Conservation (phyloP, 2,888 invertebrate species). For the Oscheius myriophilus region DNA sequence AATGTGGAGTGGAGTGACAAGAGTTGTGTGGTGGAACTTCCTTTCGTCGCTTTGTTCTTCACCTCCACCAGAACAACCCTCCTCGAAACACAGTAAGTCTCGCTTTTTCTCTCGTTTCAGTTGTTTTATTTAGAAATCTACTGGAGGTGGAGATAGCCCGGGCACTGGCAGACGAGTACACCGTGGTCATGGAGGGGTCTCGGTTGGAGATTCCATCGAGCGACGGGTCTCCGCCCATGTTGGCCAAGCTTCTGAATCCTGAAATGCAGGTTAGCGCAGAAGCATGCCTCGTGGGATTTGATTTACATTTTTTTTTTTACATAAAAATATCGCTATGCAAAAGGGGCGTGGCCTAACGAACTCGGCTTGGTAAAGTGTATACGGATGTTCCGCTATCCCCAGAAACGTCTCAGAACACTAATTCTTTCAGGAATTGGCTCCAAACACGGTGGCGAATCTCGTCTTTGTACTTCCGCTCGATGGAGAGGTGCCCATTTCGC, state of each 20-base stretch:
- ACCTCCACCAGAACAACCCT: slow-evolving; percentile 54
- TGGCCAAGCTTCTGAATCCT: slow-evolving; percentile 29
- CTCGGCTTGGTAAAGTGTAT: too few relatives aligned
- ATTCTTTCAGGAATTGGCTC: slow-evolving; percentile 25
- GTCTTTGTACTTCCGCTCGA: slow-evolving; percentile 29
- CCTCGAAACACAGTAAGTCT: slow-evolving; percentile 48
- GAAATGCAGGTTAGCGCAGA: slow-evolving; percentile 25
- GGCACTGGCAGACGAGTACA: slow-evolving; percentile 42
- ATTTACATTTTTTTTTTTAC: slow-evolving; percentile 17
- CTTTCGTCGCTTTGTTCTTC: slow-evolving; percentile 55
- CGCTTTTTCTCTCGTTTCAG: too few relatives aligned
- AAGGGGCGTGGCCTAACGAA: too few relatives aligned
- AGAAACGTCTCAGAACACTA: too few relatives aligned
- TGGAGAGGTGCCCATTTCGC: slow-evolving; percentile 24
- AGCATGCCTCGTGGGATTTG: neutral
- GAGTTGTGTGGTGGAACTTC: slow-evolving; percentile 45
- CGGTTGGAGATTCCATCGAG: slow-evolving; percentile 12
- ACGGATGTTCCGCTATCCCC: too few relatives aligned
- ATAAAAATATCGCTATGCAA: too few relatives aligned
- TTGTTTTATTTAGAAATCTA: slow-evolving; percentile 47
- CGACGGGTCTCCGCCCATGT: neutral
- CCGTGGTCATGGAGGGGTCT: slow-evolving; percentile 44
- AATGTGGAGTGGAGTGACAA: slow-evolving; percentile 59
- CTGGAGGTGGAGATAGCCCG: slow-evolving; percentile 62
- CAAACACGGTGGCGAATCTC: slow-evolving; percentile 29